Conservation (phyloP, 2,888 invertebrate species). For the Caradrina kadenii region DNA sequence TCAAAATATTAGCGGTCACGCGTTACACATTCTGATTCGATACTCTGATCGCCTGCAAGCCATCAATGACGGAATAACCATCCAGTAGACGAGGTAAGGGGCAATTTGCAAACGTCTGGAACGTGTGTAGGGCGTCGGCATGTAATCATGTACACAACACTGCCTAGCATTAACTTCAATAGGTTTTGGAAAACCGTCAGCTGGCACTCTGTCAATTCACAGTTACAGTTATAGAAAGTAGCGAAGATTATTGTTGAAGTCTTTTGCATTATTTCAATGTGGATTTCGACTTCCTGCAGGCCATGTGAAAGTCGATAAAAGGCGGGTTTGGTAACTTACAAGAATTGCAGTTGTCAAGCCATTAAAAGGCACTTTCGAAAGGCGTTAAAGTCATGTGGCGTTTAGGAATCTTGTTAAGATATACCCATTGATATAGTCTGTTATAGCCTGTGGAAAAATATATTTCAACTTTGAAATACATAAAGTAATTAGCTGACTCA, state of each 20-base stretch:
- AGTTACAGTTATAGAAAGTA: slow-evolving; percentile 44
- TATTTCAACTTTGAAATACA: too few relatives aligned
- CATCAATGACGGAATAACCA: slow-evolving; percentile 61
- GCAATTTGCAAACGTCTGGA: slow-evolving; percentile 72
- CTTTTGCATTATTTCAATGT: not conserved
- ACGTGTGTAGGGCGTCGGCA: slow-evolving; percentile 56
- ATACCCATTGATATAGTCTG: too few relatives aligned
- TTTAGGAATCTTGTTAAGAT: too few relatives aligned
- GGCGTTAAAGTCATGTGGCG: too few relatives aligned
- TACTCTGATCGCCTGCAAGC: slow-evolving; percentile 49
- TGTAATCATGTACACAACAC: slow-evolving; percentile 69
- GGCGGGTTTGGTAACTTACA: not conserved
- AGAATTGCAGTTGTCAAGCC: too few relatives aligned
- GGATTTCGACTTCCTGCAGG: not conserved
- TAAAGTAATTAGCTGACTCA: too few relatives aligned
- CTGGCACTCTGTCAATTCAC: slow-evolving; percentile 60
- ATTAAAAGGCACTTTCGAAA: too few relatives aligned
- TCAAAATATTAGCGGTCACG: slow-evolving; percentile 60
- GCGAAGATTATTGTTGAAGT: slow-evolving; percentile 11
- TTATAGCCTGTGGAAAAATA: too few relatives aligned
- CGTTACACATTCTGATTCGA: slow-evolving; percentile 55
- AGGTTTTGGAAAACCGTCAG: slow-evolving; percentile 70
- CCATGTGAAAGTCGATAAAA: not conserved
- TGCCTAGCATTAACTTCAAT: slow-evolving; percentile 63
- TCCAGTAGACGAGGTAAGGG: slow-evolving; percentile 59